Evolutionary conservation across 2,888 invertebrate species (phyloP), one percentile per base, ranked within the genome.

Genomic region (Melanargia galathea): DNA sequence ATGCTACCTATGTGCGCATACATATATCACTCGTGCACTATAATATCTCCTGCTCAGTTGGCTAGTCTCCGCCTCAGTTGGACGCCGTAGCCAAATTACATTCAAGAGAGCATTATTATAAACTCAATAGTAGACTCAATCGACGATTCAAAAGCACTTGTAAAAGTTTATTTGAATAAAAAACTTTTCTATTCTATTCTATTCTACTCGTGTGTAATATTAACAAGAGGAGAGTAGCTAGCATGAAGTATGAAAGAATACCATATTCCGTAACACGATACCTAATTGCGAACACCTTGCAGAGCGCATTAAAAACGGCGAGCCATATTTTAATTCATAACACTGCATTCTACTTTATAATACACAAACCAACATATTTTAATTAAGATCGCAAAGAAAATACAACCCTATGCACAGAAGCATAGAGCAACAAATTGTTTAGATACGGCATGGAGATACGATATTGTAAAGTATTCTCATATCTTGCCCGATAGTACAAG

Each of bases 321-420:
- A 84, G 85, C 79, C 79, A 79, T 83, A 86, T 85, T 88, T 87
- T 86, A 87, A 87, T 86, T 87, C 81, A 83, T 82, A 87, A 84
- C 81, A 84, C 80, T 81, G 80, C 69, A 68, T 72, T 62, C 55
- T 20, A 51, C 48, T 49, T 55, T 55, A 46, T 56, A 55, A 20
- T 22, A 61, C 48, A 20, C 35, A 54, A 55, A 71, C 16, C 48
- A 61, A 24, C 60, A 3, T 65, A 70, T 64, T 54, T 67, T 43
- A 20, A 45, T 38, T 52, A 22, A 16, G 8, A 7, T 20, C 30
- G 22, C 59, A 67, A 49, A 8, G 62, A 38, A 71, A 63, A 67
- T 8, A 26, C 55, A 35, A 64, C 71, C 63, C 58, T 70, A 70
- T 24, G 8, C 6, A 6, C 11, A 4, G 2, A 20, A 26, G 7